These are phyloP conservation scores for Pseudobourletiella spinata DNA, from an alignment of 1,140 invertebrate species.

Conservation along the genomic window DNA sequence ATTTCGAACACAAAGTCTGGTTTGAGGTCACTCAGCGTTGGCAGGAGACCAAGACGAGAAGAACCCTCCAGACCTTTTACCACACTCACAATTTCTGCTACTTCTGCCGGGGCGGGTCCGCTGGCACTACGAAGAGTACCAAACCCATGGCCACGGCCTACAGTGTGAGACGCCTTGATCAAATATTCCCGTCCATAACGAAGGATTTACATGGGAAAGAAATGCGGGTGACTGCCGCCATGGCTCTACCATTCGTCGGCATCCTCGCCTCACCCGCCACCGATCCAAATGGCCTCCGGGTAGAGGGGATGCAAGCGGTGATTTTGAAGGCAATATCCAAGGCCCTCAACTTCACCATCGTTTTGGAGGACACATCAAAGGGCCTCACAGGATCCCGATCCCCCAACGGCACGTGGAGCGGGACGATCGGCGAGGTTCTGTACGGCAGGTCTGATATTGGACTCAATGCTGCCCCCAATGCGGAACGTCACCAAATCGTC, in stretches of 20 bases:
- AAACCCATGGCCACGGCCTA: not conserved
- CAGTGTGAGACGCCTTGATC: not conserved
- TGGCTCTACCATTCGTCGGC: slow-evolving; percentile 20
- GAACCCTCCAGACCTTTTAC: not conserved
- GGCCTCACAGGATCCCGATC: slow-evolving; percentile 21
- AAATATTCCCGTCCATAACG: slow-evolving; percentile 20
- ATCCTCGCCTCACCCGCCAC: not conserved
- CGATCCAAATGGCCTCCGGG: slow-evolving; percentile 1
- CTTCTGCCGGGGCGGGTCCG: slow-evolving; percentile 18
- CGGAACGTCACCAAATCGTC: slow-evolving; percentile 18
- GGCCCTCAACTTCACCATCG: slow-evolving; percentile 21
- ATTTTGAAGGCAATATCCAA: slow-evolving; percentile 12
- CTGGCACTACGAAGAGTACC: not conserved
- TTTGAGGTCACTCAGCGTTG: not conserved
- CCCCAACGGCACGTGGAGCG: slow-evolving; percentile 25
- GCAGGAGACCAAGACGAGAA: not conserved
- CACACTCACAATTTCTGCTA: slow-evolving; percentile 19
- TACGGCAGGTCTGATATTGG: slow-evolving; percentile 21
- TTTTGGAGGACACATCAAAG: slow-evolving; percentile 1
- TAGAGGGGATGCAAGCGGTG: slow-evolving; percentile 29
- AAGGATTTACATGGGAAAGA: slow-evolving; percentile 22
- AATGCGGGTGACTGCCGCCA: slow-evolving; percentile 19
- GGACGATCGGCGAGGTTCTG: slow-evolving; percentile 28
- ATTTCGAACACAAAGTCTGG: slow-evolving; percentile 14
- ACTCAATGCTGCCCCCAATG: slow-evolving; percentile 17